Evolutionary conservation across 2,888 invertebrate species (phyloP), one percentile per base, ranked within the genome.

Genomic region (Trissolcus brochymenae): DNA sequence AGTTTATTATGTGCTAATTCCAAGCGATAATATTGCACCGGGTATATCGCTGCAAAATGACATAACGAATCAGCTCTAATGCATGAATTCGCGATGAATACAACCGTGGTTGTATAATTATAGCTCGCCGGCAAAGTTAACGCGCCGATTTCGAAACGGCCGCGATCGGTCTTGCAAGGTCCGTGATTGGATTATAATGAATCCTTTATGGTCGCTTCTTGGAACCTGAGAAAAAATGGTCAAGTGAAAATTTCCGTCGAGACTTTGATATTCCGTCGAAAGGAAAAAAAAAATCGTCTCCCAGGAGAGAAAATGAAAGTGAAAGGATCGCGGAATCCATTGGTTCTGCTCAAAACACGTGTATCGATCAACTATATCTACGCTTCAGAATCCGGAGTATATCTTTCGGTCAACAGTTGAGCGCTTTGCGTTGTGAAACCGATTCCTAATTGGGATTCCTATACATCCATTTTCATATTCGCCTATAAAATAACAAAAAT

Each of bases 231-330:
- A 53, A 59, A 68, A 68, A 54, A 53, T 16, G 21, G 50, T 62
- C 57, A 61, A 56, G 57, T 29, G 57, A 17, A 56, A 62, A 71
- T 70, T 61, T 49, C 50, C 35, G 35, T 14, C 50, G 51, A 9
- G 53, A 19, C 53, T 62, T 61, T 49, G 56, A 57, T 40, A 35
- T 35, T 35, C 35, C 35, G 11, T 35, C 35, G 35, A 35, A 35
- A 35, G 9, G 70, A 62, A 65, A 74, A 66, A 75, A 75, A 54
- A 13, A 13, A 25, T 46, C 67, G 57, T 46, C 65, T 35, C 35
- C 71, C 56, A 74, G 66, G 51, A 78, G 78, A 80, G 79, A 75
- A 78, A 81, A 76, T 70, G 80, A 73, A 78, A 79, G 79, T 78
- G 80, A 77, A 76, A 81, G 77, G 75, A 56, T 66, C 35, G 35